These are phyloP conservation scores for Muntiacus muntjak DNA, from an alignment of 2,113 vertebrate species.

Conservation along the genomic window DNA sequence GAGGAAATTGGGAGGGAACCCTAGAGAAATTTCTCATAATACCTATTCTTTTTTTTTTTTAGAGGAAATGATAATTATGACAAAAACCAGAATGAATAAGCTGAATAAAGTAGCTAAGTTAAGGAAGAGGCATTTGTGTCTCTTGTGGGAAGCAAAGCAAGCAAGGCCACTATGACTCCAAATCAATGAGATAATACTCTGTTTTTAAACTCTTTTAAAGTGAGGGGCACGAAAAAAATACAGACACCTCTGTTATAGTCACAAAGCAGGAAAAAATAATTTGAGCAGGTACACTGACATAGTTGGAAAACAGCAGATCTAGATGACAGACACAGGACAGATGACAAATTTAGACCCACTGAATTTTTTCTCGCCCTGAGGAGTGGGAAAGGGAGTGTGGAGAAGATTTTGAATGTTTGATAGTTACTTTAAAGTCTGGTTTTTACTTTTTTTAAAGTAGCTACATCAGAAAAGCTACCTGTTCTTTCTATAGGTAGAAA, in stretches of 20 bases:
- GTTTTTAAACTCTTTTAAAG: conserved; percentile 24
- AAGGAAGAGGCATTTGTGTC: not conserved
- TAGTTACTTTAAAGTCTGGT: not conserved
- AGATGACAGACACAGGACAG: not conserved
- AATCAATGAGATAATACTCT: not conserved
- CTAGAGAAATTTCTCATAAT: conserved; percentile 66
- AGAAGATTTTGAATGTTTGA: not conserved
- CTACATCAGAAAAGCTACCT: not conserved
- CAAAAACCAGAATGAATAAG: conserved; percentile 52
- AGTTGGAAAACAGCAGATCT: conserved; percentile 23
- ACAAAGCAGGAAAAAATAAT: not conserved
- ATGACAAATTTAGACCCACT: not conserved
- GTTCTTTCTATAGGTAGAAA: not conserved
- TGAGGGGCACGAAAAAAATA: not conserved
- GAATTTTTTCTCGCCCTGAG: not conserved
- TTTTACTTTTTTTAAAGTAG: not conserved
- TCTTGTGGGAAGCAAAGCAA: not conserved
- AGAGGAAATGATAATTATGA: conserved; percentile 63
- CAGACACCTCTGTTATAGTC: conserved; percentile 8
- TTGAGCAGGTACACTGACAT: conserved; percentile 24
- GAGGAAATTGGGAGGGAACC: conserved; percentile 52
- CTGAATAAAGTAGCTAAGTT: conserved; percentile 17
- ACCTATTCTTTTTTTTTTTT: conserved; percentile 37
- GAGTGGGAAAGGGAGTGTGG: not conserved
- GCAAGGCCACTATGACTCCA: not conserved